A percentile compares a stretch with the other conserved stretches of the same genome.
Conservation (phyloP, 2,797 vertebrate species). For the Mormyrops boulengeri region DNA sequence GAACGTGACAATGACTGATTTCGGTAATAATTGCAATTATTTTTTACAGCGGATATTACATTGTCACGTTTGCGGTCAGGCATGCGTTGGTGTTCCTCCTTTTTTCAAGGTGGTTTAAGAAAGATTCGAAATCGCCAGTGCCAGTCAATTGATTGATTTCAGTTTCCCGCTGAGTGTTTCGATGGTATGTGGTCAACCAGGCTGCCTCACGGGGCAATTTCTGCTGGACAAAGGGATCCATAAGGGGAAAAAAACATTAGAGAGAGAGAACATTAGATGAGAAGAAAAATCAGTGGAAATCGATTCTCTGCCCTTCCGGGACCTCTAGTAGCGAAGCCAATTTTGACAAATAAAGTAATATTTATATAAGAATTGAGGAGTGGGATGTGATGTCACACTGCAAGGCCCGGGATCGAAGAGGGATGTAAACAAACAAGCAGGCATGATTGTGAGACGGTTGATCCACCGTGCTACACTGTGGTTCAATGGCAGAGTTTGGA, state of each 20-base stretch:
- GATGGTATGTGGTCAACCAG: not conserved
- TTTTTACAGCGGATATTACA: not conserved
- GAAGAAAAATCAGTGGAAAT: not conserved
- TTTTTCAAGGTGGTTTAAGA: not conserved
- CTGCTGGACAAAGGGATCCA: not conserved
- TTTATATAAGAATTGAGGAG: not conserved
- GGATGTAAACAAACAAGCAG: not conserved
- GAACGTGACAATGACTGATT: not conserved
- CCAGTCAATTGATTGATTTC: not conserved
- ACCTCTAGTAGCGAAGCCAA: not conserved
- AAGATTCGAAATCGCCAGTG: not conserved
- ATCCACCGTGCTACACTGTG: not conserved
- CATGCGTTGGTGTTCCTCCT: not conserved
- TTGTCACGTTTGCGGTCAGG: not conserved
- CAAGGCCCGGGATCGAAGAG: not conserved
- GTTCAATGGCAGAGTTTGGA: not conserved
- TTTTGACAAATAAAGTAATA: not conserved
- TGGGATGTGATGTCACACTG: not conserved
- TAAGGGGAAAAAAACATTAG: not conserved
- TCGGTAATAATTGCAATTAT: not conserved
- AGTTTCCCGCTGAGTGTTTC: not conserved
- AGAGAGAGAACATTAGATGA: not conserved
- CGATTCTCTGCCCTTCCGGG: not conserved
- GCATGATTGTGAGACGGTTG: not conserved
- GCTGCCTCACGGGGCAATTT: not conserved